Conservation (phyloP, 1,140 invertebrate genomes). For the Drosophila repleta region DNA sequence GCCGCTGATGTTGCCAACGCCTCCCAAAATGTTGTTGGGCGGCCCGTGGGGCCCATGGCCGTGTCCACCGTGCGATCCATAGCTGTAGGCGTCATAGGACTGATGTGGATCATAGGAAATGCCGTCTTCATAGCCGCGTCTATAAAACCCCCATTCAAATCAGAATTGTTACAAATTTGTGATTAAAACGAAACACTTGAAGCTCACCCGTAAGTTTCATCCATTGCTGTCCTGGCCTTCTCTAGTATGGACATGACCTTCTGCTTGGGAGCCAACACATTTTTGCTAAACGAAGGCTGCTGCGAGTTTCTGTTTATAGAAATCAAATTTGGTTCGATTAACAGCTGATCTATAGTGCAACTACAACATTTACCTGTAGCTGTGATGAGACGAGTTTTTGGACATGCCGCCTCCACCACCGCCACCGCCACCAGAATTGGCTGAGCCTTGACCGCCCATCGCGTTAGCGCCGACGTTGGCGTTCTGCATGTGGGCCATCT, state of each 20-base stretch:
- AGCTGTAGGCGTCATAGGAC: constrained; percentile 71
- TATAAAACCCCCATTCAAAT: constrained; percentile 20
- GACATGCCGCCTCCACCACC: constrained; percentile 7
- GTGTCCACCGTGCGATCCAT: constrained; percentile 56
- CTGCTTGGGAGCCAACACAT: constrained; percentile 88
- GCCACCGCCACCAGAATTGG: constrained; percentile 11
- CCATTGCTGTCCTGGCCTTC: constrained; percentile 91
- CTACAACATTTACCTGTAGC: constrained; percentile 51
- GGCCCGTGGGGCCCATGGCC: constrained; percentile 58
- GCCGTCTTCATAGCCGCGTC: constrained; percentile 79
- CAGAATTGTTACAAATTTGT: background rate
- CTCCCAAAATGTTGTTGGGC: constrained; percentile 58
- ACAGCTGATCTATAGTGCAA: background rate
- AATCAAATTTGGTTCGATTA: background rate
- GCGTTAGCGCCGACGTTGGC: constrained; percentile 24
- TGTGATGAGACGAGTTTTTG: constrained; percentile 60
- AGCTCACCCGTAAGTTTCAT: constrained; percentile 88
- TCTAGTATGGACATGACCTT: constrained; percentile 93
- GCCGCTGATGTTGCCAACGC: constrained; percentile 50
- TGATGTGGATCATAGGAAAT: constrained; percentile 71
- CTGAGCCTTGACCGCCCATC: constrained; percentile 27
- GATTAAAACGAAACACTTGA: background rate
- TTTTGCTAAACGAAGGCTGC: constrained; percentile 83
- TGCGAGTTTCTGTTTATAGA: constrained; percentile 47
- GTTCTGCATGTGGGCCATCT: constrained; percentile 54